A percentile compares a stretch with the other conserved stretches of the same genome.
phyloP scores from a whole-genome alignment of 2,797 vertebrate species.

The Crocodylus rhombifer region DNA sequence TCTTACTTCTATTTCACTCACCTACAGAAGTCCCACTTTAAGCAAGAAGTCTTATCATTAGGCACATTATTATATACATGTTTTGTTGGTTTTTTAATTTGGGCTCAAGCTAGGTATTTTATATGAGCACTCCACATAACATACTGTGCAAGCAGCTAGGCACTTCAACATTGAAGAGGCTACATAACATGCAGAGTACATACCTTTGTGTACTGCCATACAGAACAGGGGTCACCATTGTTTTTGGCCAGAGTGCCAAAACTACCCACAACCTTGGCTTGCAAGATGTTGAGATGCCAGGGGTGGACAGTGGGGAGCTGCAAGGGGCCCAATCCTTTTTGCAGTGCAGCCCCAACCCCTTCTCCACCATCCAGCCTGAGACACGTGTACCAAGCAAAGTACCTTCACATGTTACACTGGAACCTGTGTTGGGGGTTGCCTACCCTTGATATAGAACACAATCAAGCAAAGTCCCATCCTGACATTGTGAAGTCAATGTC shows the following conservation, averaged over 20 bases:
- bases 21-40: not conserved
- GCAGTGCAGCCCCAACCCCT: no score
- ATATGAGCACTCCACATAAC: not conserved
- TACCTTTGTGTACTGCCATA: not conserved
- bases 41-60: not conserved
- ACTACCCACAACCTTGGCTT: no score
- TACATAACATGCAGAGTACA: not conserved
- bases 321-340: no score
- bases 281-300: no score
- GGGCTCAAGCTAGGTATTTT: not conserved
- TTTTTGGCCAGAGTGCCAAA: no score
- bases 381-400: no score
- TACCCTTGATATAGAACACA: not conserved
- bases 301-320: no score
- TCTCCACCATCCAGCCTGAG: no score
- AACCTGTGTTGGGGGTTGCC: no score
- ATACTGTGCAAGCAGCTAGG: not conserved
- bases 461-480: not conserved
- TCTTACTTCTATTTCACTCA: constrained; percentile 12
- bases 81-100: not conserved
- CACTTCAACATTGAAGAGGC: not conserved
- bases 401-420: no score
- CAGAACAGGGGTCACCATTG: no score
- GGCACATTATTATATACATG: not conserved
- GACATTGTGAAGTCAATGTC: not conserved